Base-by-base conservation (phyloP, 2,888 invertebrate genomes). In the Plusia festucae region DNA sequence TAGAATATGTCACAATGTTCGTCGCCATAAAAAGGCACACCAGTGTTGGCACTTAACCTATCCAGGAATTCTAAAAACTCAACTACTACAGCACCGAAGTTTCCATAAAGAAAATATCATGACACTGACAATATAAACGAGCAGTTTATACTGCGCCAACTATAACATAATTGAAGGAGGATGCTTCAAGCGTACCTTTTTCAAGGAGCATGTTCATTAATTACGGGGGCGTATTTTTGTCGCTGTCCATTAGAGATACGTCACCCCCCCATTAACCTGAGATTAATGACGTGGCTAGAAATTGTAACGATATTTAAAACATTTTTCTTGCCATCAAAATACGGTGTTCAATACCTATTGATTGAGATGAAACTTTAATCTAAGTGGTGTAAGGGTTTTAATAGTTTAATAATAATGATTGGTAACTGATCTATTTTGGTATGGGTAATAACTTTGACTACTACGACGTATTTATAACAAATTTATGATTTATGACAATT, bases 201-300 rank as follows among this genome's bases (percentile, higher is more conserved):
- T 84, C 79, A 79, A 76, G 79, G 69, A 84, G 82, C 79, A 66
- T 81, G 84, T 90, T 86, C 90, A 91, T 92, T 92, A 91, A 92
- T 92, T 91, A 91, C 83, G 70, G 76, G 85, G 82, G 76, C 85
- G 90, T 90, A 91, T 90, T 92, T 91, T 92, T 91, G 90, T 90
- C 90, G 82, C 88, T 91, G 90, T 90, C 91, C 91, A 92, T 92
- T 91, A 91, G 88, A 89, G 89, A 88, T 89, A 92, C 90, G 91
- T 89, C 90, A 89, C 76, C 68, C 79, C 74, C 79, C 89, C 89
- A 87, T 91, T 91, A 88, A 82, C 81, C 78, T 71, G 79, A 91
- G 91, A 92, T 93, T 93, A 92, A 93, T 92, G 92, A 88, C 83
- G 75, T 58, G 67, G 64, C 64, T 60, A 60, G 70, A 84, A 84